Base-by-base conservation (phyloP, 2,113 vertebrate species). In the Mixornis gularis region DNA sequence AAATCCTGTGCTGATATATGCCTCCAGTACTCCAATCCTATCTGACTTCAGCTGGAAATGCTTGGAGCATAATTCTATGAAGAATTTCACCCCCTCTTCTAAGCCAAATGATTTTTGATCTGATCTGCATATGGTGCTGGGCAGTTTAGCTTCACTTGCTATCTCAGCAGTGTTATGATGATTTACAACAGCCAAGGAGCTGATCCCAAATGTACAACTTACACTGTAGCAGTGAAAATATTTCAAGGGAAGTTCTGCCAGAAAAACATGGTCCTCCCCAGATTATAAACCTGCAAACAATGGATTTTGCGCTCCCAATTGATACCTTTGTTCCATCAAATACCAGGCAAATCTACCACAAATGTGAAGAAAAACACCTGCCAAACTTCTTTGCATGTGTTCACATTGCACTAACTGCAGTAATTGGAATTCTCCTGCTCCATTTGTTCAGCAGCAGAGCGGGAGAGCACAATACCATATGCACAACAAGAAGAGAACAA, bases 51-150 rank as follows among this genome's bases (percentile, higher is more conserved):
- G 55, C 1, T 87, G 71, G 48, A 87, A 84, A 89, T 4, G 21
- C 41, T 48, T 18, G 29, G 46, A 81, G 10, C 51, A 64, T 20
- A 87, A 87, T 82, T 46, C 73, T 51, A 26, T 20, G n/a, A 85
- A 87, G 63, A 32, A 82, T 79, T 92, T 83, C 43, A 55, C 7
- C 18, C n/a, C 32, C 10, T 77, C n/a, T 51, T 89, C 53, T 92
- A 76, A 89, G 51, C 24, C 48, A 71, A 92, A 87, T 62, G 24
- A 78, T 87, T 91, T 70, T 93, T 71, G 25, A 44, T 41, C 46
- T 49, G 53, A 62, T 79, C 58, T 65, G 20, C 58, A n/a, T 27
- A 58, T 63, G 36, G 17, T 55, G 41, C 32, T 3, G 3, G 65
- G 38, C 64, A 78, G 68, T 83, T 94, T 48, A 83, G 56, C 69